These are phyloP conservation scores for Patiria pectinifera DNA, from an alignment of 53 echinoderm and acorn worm species.

Conservation along the genomic window DNA sequence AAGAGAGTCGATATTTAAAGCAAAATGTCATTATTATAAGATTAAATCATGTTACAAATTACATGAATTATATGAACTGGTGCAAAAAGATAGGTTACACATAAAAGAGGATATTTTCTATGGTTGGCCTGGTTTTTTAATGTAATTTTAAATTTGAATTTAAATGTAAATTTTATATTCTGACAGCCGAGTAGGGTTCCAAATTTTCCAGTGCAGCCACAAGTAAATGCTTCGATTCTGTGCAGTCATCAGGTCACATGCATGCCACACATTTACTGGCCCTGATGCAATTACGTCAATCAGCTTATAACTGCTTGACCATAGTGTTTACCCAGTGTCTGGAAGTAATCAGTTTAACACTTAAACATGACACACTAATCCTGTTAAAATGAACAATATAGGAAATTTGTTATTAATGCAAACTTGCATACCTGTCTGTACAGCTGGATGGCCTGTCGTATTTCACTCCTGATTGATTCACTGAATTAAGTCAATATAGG, in stretches of 20 bases:
- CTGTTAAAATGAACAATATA: no score
- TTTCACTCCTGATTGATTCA: neutral
- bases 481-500: no score
- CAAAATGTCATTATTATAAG: no score
- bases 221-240: neutral
- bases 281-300: neutral
- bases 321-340: neutral
- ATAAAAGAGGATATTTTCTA: no score
- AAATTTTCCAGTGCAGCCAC: neutral
- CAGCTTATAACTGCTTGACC: neutral
- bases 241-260: neutral
- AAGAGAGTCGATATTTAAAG: no score
- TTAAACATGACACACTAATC: neutral
- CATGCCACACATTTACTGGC: neutral
- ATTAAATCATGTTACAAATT: no score
- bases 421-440: neutral
- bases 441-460: neutral
- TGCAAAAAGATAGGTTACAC: no score
- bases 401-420: no score
- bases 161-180: no score
- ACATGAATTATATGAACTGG: no score
- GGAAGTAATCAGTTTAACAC: neutral
- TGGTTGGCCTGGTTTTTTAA: no score
- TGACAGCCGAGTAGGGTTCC: neutral
- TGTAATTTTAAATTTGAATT: no score